Evolutionary conservation across 1,140 invertebrate genomes (phyloP).

Genomic region (Tachypleus tridentatus): DNA sequence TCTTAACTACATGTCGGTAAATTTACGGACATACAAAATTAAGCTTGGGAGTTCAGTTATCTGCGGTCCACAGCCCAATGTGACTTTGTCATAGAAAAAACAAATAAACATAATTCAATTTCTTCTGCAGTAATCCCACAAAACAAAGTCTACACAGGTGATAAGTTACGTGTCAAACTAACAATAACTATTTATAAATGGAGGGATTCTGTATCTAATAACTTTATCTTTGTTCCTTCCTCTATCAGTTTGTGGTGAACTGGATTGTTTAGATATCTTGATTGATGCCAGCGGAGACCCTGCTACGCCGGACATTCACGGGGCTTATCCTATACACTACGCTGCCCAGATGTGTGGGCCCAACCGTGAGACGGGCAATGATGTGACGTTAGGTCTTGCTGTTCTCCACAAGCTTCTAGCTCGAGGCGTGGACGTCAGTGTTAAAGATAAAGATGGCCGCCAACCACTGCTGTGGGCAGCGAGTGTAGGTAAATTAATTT

Average conservation of each 20-base stretch:
- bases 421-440: slow-evolving; percentile 59
- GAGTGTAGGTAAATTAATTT: slow-evolving; percentile 55
- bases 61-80: no score
- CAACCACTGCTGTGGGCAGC: slow-evolving; percentile 93
- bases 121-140: no score
- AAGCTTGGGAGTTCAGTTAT: no score
- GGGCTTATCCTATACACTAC: slow-evolving; percentile 91
- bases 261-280: slow-evolving; percentile 70
- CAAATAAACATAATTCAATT: no score
- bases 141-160: no score
- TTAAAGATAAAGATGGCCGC: slow-evolving; percentile 76
- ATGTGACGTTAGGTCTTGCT: slow-evolving; percentile 23
- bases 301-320: slow-evolving; percentile 78
- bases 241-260: slow-evolving; percentile 70
- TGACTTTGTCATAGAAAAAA: no score
- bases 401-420: slow-evolving; percentile 23
- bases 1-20: no score
- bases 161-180: no score
- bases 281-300: slow-evolving; percentile 67
- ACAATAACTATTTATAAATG: no score
- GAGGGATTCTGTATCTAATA: no score
- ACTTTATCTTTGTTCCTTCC: no score
- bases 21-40: no score
- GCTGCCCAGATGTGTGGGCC: slow-evolving; percentile 90
- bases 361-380: slow-evolving; percentile 49